A percentile compares a stretch with the other conserved stretches of the same genome.
Conservation (phyloP, 92 coral and sea anemone species). For the Porites divaricata region DNA sequence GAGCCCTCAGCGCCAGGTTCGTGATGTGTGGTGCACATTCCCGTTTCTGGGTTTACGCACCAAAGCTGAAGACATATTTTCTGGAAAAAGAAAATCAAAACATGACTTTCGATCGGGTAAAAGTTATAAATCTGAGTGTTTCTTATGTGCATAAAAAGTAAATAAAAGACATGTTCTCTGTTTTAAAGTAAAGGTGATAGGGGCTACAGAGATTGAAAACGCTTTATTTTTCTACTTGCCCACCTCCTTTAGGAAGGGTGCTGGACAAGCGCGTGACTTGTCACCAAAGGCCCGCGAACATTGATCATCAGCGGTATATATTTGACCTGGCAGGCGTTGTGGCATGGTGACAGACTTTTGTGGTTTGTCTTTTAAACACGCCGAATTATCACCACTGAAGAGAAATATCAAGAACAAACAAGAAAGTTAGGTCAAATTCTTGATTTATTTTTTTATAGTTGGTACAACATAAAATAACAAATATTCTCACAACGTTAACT, state of each 20-base stretch:
- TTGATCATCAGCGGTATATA: slow-evolving; percentile 60
- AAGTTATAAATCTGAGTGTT: not conserved
- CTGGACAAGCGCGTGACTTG: slow-evolving; percentile 29
- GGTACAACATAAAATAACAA: no score
- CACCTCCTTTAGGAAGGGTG: slow-evolving; percentile 33
- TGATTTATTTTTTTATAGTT: no score
- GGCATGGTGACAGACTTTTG: slow-evolving; percentile 47
- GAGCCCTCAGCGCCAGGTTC: slow-evolving; percentile 85
- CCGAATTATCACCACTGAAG: slow-evolving; percentile 54
- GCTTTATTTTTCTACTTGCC: not conserved
- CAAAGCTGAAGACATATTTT: slow-evolving; percentile 65
- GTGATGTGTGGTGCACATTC: slow-evolving; percentile 57
- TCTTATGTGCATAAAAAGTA: no score
- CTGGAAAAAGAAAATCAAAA: slow-evolving; percentile 23
- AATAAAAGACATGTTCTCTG: no score
- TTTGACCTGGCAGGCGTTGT: slow-evolving; percentile 66
- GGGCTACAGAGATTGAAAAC: no score
- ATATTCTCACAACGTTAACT: no score
- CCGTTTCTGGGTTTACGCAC: slow-evolving; percentile 53
- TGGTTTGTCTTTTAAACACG: slow-evolving; percentile 66
- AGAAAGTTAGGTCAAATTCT: no score
- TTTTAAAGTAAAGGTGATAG: no score
- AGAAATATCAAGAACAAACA: no score
- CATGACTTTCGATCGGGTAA: not conserved
- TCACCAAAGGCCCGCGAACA: slow-evolving; percentile 47